Conservation (phyloP, 1,140 invertebrate species). For the Mamestra configurata region DNA sequence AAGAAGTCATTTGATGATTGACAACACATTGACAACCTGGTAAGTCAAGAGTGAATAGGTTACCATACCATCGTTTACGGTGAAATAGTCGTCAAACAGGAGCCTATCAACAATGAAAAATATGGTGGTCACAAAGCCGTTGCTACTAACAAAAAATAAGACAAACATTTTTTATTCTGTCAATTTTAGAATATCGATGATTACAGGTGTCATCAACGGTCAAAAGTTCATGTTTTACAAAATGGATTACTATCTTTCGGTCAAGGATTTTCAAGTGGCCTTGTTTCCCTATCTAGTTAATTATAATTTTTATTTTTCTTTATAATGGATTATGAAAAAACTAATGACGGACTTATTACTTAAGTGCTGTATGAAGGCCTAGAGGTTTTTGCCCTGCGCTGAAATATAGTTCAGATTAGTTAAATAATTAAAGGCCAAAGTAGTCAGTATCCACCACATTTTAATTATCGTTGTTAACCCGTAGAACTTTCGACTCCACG, state of each 20-base stretch:
- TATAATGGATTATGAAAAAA: background rate
- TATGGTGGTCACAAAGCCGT: no score
- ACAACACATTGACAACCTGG: no score
- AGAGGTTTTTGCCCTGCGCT: background rate
- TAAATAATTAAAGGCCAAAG: background rate
- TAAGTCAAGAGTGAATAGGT: no score
- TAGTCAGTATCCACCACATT: background rate
- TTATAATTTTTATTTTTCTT: background rate
- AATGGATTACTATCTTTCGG: background rate
- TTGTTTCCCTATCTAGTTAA: no score
- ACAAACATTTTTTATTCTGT: no score
- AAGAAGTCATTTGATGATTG: no score
- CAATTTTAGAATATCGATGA: no score
- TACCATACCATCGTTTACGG: no score
- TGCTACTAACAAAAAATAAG: no score
- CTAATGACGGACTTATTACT: slow-evolving; percentile 12
- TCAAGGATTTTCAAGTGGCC: background rate
- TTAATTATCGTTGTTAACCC: background rate
- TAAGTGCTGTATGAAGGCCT: background rate
- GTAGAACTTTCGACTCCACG: background rate
- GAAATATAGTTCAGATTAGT: background rate
- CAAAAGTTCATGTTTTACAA: background rate
- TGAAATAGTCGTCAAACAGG: no score
- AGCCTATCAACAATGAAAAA: no score
- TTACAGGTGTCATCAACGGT: no score